Evolutionary conservation across 2,888 invertebrate species (phyloP), one percentile per base, ranked within the genome.

Genomic region (Heteromyza rotundicornis): DNA sequence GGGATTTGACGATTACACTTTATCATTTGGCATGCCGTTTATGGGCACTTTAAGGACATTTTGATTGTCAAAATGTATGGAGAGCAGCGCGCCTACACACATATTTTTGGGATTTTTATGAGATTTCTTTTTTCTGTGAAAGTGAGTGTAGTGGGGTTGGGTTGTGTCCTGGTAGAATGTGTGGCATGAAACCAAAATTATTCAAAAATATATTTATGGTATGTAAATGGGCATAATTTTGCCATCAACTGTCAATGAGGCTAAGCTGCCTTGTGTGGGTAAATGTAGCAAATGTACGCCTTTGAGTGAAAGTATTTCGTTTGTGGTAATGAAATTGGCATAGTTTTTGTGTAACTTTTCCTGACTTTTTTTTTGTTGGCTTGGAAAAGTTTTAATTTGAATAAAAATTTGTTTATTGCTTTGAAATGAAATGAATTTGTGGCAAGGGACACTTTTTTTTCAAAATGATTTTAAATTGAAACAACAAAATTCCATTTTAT

Each of bases 171-270:
- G 40, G 35, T 50, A 55, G 19, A 23, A 32, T 22, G 27, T 35
- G 27, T 40, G 51, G 50, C 20, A 49, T 57, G 55, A n/a, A 66
- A 66, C 64, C 66, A 66, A 61, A 69, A 69, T 66, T 68, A 69
- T 68, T 53, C 64, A 57, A 61, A 63, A 61, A 66, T 65, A 63
- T 66, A 74, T 75, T 75, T 74, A 74, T 72, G 69, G 71, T 70
- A 75, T 77, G 75, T 70, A 74, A 75, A 77, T 77, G 70, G 62
- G 68, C 64, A 67, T 72, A 72, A 69, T 74, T 73, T 73, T 70
- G 67, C 69, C 70, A 72, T 74, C 72, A 69, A 68, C 71, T 72
- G 72, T 70, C 72, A 68, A 68, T 69, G 40, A 35, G 17, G 27
- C 2, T 19, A n/a, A n/a, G 27, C 14, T 5, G 24, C 17, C 10